phyloP scores from a whole-genome alignment of 2,888 invertebrate genomes.

The Oscheius sp. region DNA sequence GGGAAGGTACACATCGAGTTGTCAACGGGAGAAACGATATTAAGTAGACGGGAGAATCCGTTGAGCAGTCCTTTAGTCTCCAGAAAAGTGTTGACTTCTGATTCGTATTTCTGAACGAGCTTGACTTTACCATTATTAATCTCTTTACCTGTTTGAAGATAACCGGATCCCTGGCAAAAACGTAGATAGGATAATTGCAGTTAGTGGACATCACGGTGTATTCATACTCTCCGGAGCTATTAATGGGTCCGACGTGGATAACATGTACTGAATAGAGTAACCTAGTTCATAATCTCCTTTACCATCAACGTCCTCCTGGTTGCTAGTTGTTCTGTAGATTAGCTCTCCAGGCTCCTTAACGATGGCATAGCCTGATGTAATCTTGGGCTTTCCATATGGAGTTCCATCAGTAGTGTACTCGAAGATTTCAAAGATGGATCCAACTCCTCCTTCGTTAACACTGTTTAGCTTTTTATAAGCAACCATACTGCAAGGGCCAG shows the following conservation, averaged over 20 bases:
- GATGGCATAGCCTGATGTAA: constrained; percentile 70
- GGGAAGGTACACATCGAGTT: constrained; percentile 70
- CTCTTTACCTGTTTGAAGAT: constrained; percentile 66
- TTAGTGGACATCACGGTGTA: constrained; percentile 69
- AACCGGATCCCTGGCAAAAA: constrained; percentile 69
- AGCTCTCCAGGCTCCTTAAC: constrained; percentile 69
- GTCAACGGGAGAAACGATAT: constrained; percentile 69
- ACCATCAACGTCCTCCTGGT: constrained; percentile 69
- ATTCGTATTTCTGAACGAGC: constrained; percentile 60
- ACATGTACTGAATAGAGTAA: constrained; percentile 63
- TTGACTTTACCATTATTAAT: neutral
- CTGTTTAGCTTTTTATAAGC: constrained; percentile 69
- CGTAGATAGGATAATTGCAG: constrained; percentile 70
- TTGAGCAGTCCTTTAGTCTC: constrained; percentile 68
- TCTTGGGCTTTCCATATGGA: constrained; percentile 69
- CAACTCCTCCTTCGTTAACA: constrained; percentile 62
- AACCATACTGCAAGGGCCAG: constrained; percentile 70
- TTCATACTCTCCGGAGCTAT: constrained; percentile 66
- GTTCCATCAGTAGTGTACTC: constrained; percentile 71
- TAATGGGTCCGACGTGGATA: constrained; percentile 66
- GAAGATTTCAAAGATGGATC: constrained; percentile 69
- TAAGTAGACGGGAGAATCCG: constrained; percentile 68
- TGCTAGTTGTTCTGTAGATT: constrained; percentile 69
- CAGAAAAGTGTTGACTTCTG: constrained; percentile 59
- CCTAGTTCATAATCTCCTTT: neutral